A percentile compares a stretch with the other conserved stretches of the same genome.
These are phyloP conservation scores for Macrotrachela quadricornifera DNA, from an alignment of 1,140 invertebrate genomes.

Conservation along the genomic window DNA sequence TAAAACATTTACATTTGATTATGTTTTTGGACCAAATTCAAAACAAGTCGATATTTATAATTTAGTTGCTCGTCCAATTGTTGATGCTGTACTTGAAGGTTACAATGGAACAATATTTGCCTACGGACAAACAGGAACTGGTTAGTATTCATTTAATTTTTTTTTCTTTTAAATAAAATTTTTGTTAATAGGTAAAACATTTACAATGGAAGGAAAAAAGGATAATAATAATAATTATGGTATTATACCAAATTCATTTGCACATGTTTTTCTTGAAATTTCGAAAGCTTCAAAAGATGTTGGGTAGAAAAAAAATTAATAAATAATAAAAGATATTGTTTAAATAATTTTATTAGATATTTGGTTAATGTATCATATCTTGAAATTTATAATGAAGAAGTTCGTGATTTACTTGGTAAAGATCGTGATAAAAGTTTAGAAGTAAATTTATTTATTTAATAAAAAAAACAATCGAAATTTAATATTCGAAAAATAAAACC, in stretches of 20 bases:
- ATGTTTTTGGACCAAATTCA: slow-evolving; percentile 39
- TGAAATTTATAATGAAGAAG: slow-evolving; percentile 70
- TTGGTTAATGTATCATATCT: slow-evolving; percentile 66
- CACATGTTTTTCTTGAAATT: slow-evolving; percentile 41
- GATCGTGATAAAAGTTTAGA: slow-evolving; percentile 44
- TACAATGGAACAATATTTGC: slow-evolving; percentile 41
- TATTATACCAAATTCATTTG: slow-evolving; percentile 50
- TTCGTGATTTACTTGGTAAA: slow-evolving; percentile 50
- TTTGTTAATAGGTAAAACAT: slow-evolving; percentile 27
- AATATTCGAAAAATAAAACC: neutral
- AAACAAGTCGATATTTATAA: slow-evolving; percentile 10
- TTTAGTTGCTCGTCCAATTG: slow-evolving; percentile 15
- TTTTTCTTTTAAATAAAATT: neutral
- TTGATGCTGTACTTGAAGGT: slow-evolving; percentile 42
- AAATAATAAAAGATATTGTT: neutral
- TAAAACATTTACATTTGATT: slow-evolving; percentile 55
- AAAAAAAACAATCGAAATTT: slow-evolving; percentile 44
- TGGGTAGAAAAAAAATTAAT: neutral
- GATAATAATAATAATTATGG: slow-evolving; percentile 39
- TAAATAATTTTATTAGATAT: slow-evolving; percentile 38
- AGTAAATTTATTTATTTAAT: slow-evolving; percentile 56
- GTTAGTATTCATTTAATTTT: no score
- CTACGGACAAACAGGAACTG: slow-evolving; percentile 40
- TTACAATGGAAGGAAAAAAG: slow-evolving; percentile 38
- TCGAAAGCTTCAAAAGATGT: slow-evolving; percentile 39